These are phyloP conservation scores for Sminthurinus aureus DNA, from an alignment of 2,888 invertebrate genomes.

Conservation along the genomic window DNA sequence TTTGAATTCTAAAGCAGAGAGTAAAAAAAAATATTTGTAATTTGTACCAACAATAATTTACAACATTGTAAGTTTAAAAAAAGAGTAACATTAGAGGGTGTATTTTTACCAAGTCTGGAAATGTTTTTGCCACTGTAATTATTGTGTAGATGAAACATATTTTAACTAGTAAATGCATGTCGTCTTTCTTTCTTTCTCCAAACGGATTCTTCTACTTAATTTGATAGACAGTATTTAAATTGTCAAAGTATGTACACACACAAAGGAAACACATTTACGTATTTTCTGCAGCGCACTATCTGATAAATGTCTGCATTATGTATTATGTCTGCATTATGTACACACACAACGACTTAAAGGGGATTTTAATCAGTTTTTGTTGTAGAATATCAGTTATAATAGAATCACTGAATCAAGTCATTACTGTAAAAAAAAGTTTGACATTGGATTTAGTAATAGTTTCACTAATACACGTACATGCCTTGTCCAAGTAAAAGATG, in stretches of 20 bases:
- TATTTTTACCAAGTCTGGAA: background rate
- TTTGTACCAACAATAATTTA: background rate
- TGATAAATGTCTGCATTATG: no score
- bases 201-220: background rate
- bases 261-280: background rate
- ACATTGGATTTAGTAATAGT: no score
- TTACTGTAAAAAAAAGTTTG: no score
- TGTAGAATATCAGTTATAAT: no score
- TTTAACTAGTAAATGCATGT: slow-evolving; percentile 1
- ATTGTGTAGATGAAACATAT: background rate
- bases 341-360: no score
- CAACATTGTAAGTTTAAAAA: background rate
- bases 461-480: no score
- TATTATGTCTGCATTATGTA: no score
- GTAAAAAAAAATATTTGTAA: background rate
- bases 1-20: background rate
- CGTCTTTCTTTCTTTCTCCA: background rate
- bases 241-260: background rate
- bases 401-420: no score
- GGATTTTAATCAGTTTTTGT: no score
- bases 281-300: background rate
- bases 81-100: background rate
- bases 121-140: background rate
- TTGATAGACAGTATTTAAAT: background rate
- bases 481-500: no score